Percentiles rank a stretch among this genome's conserved stretches.
Evolutionary conservation across 1,140 invertebrate genomes (phyloP).

Genomic region (Chionoecetes opilio): DNA sequence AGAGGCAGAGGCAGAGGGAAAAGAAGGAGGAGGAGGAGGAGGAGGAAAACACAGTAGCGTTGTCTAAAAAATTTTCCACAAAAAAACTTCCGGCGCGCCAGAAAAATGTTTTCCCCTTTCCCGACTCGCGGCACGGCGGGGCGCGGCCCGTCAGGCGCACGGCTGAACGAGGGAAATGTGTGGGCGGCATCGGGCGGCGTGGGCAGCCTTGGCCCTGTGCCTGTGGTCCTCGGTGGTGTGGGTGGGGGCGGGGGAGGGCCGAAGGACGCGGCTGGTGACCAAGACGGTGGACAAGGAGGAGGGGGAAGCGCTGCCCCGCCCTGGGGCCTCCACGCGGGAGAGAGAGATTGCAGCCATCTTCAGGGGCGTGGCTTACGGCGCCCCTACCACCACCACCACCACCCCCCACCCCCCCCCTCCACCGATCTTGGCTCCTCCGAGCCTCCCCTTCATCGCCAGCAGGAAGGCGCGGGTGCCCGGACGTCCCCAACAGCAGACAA

Average conservation of each 20-base stretch:
- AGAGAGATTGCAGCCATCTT: conserved; percentile 74
- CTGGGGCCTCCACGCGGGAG: conserved; percentile 63
- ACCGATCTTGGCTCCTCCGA: background rate
- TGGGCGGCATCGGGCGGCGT: conserved; percentile 21
- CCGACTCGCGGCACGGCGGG: conserved; percentile 3
- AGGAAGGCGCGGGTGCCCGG: background rate
- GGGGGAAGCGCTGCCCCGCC: conserved; percentile 61
- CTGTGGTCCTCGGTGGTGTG: conserved; percentile 17
- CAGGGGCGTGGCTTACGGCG: conserved; percentile 71
- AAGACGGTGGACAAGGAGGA: conserved; percentile 49
- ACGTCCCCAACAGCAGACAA: background rate
- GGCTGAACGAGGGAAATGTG: conserved; percentile 20
- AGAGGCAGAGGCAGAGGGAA: background rate
- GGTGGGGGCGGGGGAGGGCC: conserved; percentile 3
- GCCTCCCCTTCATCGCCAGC: background rate
- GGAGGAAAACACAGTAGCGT: background rate
- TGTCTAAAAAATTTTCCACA: too few relatives aligned
- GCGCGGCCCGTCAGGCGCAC: conserved; percentile 13
- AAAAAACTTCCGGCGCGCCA: background rate
- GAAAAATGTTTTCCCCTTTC: background rate
- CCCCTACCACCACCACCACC: conserved; percentile 52
- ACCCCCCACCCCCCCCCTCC: conserved; percentile 2
- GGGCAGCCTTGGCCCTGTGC: conserved; percentile 40
- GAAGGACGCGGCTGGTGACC: conserved; percentile 52
- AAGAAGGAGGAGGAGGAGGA: background rate